Conservation (phyloP, 2,888 invertebrate genomes). For the Xestia rhomboidea region DNA sequence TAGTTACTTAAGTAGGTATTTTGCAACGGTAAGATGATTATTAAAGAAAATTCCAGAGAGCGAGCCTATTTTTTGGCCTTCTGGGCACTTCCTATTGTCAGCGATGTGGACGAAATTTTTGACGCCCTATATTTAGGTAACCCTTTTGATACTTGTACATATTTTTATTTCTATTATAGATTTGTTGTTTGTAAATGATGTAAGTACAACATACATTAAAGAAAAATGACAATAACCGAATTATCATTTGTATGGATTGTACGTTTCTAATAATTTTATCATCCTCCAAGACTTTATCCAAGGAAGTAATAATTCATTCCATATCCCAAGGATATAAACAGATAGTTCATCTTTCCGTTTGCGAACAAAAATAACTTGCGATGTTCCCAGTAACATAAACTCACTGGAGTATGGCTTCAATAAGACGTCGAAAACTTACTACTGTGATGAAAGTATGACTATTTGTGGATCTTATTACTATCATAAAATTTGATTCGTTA, state of each 20-base stretch:
- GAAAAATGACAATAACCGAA: constrained; percentile 9
- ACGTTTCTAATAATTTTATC: constrained; percentile 20
- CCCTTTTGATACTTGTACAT: too few relatives aligned
- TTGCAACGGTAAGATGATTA: too few relatives aligned
- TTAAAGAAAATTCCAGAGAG: too few relatives aligned
- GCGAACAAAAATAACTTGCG: constrained; percentile 60
- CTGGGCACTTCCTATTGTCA: too few relatives aligned
- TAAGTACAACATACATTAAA: neutral
- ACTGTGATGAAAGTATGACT: constrained; percentile 30
- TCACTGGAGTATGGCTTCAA: constrained; percentile 26
- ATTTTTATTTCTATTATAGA: too few relatives aligned
- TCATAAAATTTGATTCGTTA: constrained; percentile 41
- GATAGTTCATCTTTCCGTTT: constrained; percentile 58
- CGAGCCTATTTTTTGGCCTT: too few relatives aligned
- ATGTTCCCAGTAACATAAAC: constrained; percentile 47
- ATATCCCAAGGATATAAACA: constrained; percentile 52
- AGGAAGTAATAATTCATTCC: constrained; percentile 56
- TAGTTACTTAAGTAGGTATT: neutral
- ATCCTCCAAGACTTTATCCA: constrained; percentile 12
- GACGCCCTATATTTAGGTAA: too few relatives aligned
- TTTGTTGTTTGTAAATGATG: too few relatives aligned
- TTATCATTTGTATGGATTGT: constrained; percentile 23
- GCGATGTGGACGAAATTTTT: too few relatives aligned
- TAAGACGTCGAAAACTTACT: constrained; percentile 23
- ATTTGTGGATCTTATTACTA: constrained; percentile 42